Percentiles rank a stretch among this genome's conserved stretches.
These are phyloP conservation scores for Chlamydotis undulata DNA, from an alignment of 2,113 vertebrate species.

Conservation along the genomic window DNA sequence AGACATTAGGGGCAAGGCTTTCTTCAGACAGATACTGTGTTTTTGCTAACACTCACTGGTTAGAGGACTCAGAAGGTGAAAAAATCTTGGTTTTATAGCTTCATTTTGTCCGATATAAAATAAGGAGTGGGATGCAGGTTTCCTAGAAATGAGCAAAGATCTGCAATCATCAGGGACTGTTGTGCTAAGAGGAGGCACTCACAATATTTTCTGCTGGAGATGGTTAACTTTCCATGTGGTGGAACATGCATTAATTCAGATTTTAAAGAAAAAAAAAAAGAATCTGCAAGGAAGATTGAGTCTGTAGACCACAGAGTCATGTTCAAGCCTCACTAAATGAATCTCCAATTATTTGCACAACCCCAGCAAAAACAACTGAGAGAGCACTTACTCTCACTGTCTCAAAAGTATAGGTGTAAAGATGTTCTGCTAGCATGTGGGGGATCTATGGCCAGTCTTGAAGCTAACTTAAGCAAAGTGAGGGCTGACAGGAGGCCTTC, in stretches of 20 bases:
- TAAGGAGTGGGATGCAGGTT: not conserved
- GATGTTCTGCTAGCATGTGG: fast-evolving
- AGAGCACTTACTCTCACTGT: not conserved
- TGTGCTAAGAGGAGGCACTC: not conserved
- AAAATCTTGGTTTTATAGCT: not conserved
- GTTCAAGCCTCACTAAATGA: not conserved
- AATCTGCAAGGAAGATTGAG: not conserved
- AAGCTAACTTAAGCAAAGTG: not conserved
- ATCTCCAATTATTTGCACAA: not conserved
- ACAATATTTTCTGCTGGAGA: not conserved
- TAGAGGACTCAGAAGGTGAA: not conserved
- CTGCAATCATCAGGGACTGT: not conserved
- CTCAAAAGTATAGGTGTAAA: not conserved
- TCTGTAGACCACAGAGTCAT: not conserved
- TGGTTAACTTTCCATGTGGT: not conserved
- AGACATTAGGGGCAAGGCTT: not conserved
- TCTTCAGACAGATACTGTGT: not conserved
- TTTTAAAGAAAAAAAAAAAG: not conserved
- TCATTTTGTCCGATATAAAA: not conserved
- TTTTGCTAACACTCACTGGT: not conserved
- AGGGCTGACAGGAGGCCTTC: not conserved
- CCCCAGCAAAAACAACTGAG: not conserved
- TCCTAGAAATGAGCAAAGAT: not conserved
- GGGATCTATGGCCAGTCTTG: not conserved
- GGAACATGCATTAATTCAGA: not conserved